Percentiles rank a stretch among this genome's conserved stretches.
Conservation (phyloP, 2,113 vertebrate species). For the Ibidorhyncha struthersii region DNA sequence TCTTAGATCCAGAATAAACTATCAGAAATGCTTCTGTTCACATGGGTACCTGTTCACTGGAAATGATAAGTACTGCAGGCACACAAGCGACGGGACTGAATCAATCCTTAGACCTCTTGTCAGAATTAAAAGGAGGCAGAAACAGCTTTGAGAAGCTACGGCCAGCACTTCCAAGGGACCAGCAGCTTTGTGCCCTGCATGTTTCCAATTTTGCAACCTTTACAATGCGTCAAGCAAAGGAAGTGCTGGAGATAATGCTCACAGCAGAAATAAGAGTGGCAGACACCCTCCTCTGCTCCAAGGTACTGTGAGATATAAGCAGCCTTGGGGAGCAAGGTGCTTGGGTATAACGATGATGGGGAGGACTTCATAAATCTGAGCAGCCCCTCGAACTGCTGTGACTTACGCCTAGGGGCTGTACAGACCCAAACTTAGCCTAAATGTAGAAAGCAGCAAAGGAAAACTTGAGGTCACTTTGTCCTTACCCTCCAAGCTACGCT, state of each 20-base stretch:
- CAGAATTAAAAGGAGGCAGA: neutral
- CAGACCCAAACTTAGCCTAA: neutral
- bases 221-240: neutral
- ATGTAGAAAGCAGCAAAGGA: neutral
- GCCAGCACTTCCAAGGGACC: neutral
- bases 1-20: neutral
- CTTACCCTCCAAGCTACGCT: neutral
- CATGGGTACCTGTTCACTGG: neutral
- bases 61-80: neutral
- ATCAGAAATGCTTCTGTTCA: neutral
- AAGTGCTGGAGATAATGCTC: neutral
- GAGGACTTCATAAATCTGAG: neutral
- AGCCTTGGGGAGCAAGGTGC: neutral
- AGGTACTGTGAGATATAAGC: neutral
- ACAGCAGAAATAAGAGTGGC: neutral
- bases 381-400: neutral
- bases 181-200: neutral
- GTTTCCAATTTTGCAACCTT: neutral
- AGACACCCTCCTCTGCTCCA: neutral
- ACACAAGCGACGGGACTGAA: neutral
- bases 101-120: neutral
- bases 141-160: neutral
- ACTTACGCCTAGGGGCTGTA: neutral
- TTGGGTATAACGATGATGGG: neutral
- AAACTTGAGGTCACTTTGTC: neutral